These are phyloP conservation scores for Knipowitschia caucasica DNA, from an alignment of 2,797 vertebrate genomes.

Conservation along the genomic window DNA sequence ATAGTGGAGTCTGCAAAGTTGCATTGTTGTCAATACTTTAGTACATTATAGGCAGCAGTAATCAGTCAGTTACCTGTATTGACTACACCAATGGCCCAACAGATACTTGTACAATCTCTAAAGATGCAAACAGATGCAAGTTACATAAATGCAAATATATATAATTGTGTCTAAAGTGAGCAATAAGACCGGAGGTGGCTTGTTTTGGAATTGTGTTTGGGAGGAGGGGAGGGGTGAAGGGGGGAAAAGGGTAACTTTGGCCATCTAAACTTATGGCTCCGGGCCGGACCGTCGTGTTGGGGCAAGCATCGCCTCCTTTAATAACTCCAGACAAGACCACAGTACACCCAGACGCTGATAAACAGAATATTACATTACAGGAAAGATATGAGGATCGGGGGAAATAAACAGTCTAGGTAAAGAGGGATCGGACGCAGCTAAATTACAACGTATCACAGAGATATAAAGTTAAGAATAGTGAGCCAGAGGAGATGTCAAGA, in stretches of 20 bases:
- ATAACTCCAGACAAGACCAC: conserved; percentile 29
- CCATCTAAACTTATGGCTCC: conserved; percentile 26
- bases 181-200: conserved; percentile 26
- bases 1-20: conserved; percentile 12
- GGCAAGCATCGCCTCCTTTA: conserved; percentile 45
- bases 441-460: conserved; percentile 17
- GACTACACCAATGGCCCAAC: conserved; percentile 15
- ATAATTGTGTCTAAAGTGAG: conserved; percentile 34
- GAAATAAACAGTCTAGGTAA: conserved; percentile 12
- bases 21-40: conserved; percentile 1
- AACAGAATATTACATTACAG: conserved; percentile 58
- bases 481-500: conserved; percentile 14
- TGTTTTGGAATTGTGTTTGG: conserved; percentile 17
- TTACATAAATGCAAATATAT: conserved; percentile 49
- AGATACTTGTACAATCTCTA: conserved; percentile 7
- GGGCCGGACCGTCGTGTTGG: conserved; percentile 27
- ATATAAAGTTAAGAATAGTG: conserved; percentile 16
- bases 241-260: conserved; percentile 1
- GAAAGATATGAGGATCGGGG: conserved; percentile 26
- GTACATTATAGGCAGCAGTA: not conserved
- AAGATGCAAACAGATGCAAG: not conserved
- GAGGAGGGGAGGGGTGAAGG: not conserved
- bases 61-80: conserved; percentile 22
- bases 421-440: conserved; percentile 34
- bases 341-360: conserved; percentile 41